Evolutionary conservation across 2,113 vertebrate species (phyloP).

Genomic region (Amphiprion ocellaris): DNA sequence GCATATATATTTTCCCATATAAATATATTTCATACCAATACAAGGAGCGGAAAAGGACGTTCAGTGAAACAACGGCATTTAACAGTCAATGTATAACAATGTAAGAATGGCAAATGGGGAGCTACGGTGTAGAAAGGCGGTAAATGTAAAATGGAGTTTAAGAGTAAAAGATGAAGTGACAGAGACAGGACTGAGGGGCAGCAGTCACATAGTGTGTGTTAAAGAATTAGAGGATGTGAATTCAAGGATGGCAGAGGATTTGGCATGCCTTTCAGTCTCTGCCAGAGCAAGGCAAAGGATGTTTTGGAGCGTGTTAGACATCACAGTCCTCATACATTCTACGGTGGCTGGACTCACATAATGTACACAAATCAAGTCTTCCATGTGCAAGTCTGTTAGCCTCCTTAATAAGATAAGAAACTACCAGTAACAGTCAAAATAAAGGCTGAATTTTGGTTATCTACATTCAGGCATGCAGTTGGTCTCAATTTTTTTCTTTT

Average conservation of each 20-base stretch:
- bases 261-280: constrained; percentile 59
- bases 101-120: constrained; percentile 23
- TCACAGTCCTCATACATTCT: constrained; percentile 43
- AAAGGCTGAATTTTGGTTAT: constrained; percentile 57
- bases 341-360: constrained; percentile 35
- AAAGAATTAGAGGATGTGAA: neutral
- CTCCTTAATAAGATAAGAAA: constrained; percentile 45
- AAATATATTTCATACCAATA: constrained; percentile 78
- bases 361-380: constrained; percentile 52
- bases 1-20: constrained; percentile 75
- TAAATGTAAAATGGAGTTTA: constrained; percentile 23
- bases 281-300: constrained; percentile 36
- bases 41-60: constrained; percentile 59
- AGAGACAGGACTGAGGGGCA: constrained; percentile 5
- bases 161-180: constrained; percentile 7
- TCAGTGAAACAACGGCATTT: constrained; percentile 46
- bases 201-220: constrained; percentile 23
- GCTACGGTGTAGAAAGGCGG: constrained; percentile 16
- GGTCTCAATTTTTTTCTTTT: constrained; percentile 49
- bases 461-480: constrained; percentile 79
- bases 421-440: constrained; percentile 53
- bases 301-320: neutral
- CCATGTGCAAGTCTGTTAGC: constrained; percentile 50
- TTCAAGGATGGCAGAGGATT: constrained; percentile 3
- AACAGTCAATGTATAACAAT: constrained; percentile 55